Evolutionary conservation across 2,113 vertebrate species (phyloP), one percentile per base, ranked within the genome.

Genomic region (Anhinga rufa): DNA sequence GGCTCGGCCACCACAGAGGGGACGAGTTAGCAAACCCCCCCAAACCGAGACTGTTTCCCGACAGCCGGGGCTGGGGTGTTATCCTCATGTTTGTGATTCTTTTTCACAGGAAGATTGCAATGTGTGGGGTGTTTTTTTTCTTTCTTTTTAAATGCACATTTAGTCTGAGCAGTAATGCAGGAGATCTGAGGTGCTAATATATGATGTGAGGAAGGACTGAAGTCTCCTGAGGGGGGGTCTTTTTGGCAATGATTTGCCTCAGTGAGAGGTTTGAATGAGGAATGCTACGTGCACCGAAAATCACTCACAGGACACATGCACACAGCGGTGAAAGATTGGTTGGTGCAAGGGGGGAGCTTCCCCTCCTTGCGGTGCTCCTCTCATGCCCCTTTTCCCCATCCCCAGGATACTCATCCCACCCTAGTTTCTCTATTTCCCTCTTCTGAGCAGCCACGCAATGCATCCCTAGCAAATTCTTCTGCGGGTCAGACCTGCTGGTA

Each of bases 161-260:
- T 89, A 97, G 87, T 93, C 95, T 95, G 90, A 95, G 95, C 94
- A 97, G 96, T 95, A 96, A 92, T 97, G 95, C 94, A 95, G 92
- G 96, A 96, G 95, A 92, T 92, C 86, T 91, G 96, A 96, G 92
- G 95, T 95, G 94, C 91, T 97, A 97, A 96, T 97, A 92, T 97
- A 96, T 97, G 96, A 96, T 96, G 95, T 96, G 96, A 96, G 92
- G 95, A 97, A 96, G 96, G 95, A 96, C 96, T 97, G 90, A 96
- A 96, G 95, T 90, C 94, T 97, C 91, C 90, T 95, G 79, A 25
- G 81, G 51, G 80, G 90, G 84, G 36, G 93, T 81, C 93, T 96
- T 96, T 91, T 96, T 96, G 96, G 95, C 96, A 96, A 60, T 72
- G 86, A 86, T 57, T 96, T 83, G 88, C 76, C 76, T 97, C 69